These are phyloP conservation scores for Lepidurus arcticus DNA, from an alignment of 1,140 invertebrate genomes.

Conservation along the genomic window DNA sequence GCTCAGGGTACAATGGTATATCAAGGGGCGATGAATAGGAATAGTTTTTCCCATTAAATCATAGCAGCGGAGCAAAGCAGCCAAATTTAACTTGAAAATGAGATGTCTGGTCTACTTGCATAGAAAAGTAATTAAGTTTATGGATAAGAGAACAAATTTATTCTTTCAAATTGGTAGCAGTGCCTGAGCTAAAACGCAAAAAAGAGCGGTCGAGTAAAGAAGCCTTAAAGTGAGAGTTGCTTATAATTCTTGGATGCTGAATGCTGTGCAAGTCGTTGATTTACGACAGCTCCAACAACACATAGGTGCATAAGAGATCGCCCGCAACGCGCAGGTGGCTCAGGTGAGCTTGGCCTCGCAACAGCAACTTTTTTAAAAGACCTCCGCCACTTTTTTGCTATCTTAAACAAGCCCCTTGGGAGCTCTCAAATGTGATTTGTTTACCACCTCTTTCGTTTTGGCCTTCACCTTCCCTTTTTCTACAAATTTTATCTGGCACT, in stretches of 20 bases:
- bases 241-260: neutral
- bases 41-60: too few species aligned
- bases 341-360: neutral
- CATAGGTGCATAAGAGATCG: neutral
- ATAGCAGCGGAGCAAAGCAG: neutral
- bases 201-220: neutral
- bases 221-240: constrained; percentile 11
- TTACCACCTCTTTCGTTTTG: constrained; percentile 18
- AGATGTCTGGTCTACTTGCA: neutral
- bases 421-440: constrained; percentile 1
- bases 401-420: neutral
- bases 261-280: neutral
- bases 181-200: neutral
- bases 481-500: neutral
- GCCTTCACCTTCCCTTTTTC: neutral
- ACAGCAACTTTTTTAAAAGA: neutral
- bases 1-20: too few species aligned
- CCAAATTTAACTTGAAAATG: neutral
- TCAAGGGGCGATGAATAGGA: too few species aligned
- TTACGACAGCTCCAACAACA: neutral
- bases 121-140: neutral
- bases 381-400: constrained; percentile 8
- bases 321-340: constrained; percentile 12
- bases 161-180: neutral
- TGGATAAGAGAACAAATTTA: neutral